Evolutionary conservation across 2,113 vertebrate species (phyloP).

Genomic region (Eurystomus gularis): DNA sequence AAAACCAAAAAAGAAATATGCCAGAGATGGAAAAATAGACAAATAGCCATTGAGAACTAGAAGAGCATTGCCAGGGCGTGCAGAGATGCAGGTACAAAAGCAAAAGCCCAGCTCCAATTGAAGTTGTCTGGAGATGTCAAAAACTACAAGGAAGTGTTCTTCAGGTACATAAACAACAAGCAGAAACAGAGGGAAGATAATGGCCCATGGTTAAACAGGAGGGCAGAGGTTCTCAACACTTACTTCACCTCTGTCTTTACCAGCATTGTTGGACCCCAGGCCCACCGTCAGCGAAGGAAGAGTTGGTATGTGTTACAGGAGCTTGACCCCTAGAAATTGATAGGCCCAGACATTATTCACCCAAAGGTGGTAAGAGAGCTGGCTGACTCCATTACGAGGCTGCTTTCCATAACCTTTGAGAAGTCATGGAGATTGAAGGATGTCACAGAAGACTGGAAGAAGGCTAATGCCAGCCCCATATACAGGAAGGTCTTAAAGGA

Average conservation of each 20-base stretch:
- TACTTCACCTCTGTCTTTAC: neutral
- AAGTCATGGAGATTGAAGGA: too few relatives aligned
- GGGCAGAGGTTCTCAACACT: neutral
- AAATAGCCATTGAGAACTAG: neutral
- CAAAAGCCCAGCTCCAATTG: neutral
- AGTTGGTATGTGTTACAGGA: neutral
- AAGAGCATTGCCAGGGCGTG: neutral
- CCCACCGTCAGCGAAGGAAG: neutral
- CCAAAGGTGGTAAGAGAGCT: neutral
- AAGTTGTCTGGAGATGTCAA: neutral
- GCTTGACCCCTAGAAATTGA: neutral
- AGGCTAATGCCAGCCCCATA: too few relatives aligned
- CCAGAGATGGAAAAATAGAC: neutral
- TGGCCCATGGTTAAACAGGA: neutral
- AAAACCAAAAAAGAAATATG: neutral
- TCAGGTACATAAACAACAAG: neutral
- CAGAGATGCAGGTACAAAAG: neutral
- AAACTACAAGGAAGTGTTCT: neutral
- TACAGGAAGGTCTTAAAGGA: neutral
- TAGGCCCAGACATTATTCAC: neutral
- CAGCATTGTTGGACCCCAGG: too few relatives aligned
- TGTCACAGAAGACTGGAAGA: too few relatives aligned
- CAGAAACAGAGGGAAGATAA: neutral
- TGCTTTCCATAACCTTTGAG: neutral
- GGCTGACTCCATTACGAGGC: neutral